A percentile compares a stretch with the other conserved stretches of the same genome.
phyloP scores from a whole-genome alignment of 1,140 invertebrate species.

The Drosophila aff. region DNA sequence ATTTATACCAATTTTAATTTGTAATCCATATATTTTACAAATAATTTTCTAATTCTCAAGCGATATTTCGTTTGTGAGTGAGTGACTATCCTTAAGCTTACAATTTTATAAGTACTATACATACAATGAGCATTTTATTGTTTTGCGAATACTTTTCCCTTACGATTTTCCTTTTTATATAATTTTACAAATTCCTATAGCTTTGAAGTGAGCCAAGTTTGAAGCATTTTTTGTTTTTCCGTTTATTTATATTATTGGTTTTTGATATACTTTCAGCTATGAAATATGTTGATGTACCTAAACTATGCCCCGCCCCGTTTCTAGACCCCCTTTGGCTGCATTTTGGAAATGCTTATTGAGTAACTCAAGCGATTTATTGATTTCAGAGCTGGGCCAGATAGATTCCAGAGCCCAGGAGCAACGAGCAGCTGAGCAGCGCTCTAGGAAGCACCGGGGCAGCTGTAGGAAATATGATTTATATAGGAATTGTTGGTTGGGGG shows the following conservation, averaged over 20 bases:
- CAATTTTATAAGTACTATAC: constrained; percentile 55
- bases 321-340: constrained; percentile 76
- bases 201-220: constrained; percentile 43
- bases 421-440: constrained; percentile 26
- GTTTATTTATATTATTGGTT: constrained; percentile 31
- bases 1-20: not conserved
- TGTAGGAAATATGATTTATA: constrained; percentile 24
- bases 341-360: constrained; percentile 72
- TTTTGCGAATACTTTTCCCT: constrained; percentile 36
- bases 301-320: constrained; percentile 48
- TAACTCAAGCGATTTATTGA: constrained; percentile 64
- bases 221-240: constrained; percentile 38
- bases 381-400: constrained; percentile 61
- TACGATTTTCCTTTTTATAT: constrained; percentile 9
- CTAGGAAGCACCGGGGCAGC: constrained; percentile 36
- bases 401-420: constrained; percentile 51
- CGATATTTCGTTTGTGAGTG: not conserved
- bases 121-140: constrained; percentile 74
- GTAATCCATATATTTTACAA: constrained; percentile 23
- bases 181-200: constrained; percentile 56
- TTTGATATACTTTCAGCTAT: constrained; percentile 59
- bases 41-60: constrained; percentile 6
- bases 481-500: not conserved
- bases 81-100: constrained; percentile 28
- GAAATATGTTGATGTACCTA: constrained; percentile 58